A percentile compares a stretch with the other conserved stretches of the same genome.
Conservation (phyloP, 2,888 invertebrate species). For the Heterodera filipjevi region DNA sequence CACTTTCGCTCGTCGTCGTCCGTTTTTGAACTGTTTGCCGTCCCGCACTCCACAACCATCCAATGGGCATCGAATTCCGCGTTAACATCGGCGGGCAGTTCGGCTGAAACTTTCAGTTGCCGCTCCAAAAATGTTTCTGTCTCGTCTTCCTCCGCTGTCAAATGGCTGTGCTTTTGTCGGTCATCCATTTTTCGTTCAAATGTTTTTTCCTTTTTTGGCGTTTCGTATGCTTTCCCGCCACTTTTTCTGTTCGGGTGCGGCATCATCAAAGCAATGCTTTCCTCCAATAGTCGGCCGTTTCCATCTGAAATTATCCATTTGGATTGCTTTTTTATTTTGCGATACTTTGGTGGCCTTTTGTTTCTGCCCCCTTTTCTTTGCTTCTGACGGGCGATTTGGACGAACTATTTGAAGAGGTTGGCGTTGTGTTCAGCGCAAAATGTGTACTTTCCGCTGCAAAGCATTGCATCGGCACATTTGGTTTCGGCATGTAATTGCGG, state of each 20-base stretch:
- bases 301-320: slow-evolving; percentile 20
- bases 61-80: slow-evolving; percentile 39
- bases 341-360: not conserved
- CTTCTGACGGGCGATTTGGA: slow-evolving; percentile 13
- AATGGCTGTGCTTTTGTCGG: not conserved
- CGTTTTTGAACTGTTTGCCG: not conserved
- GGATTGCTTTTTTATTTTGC: too few species aligned
- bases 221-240: not conserved
- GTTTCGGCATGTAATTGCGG: slow-evolving; percentile 38
- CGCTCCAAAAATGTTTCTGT: not conserved
- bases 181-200: not conserved
- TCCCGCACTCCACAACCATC: slow-evolving; percentile 38
- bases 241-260: slow-evolving; percentile 12
- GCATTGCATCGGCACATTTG: slow-evolving; percentile 15
- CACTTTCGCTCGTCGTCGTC: not conserved
- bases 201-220: not conserved
- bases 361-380: not conserved
- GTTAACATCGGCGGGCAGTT: slow-evolving; percentile 34
- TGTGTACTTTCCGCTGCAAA: not conserved
- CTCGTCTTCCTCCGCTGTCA: not conserved
- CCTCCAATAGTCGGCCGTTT: slow-evolving; percentile 24
- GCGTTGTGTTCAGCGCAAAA: slow-evolving; percentile 22
- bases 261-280: slow-evolving; percentile 32
- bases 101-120: not conserved
- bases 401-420: slow-evolving; percentile 23